A percentile compares a stretch with the other conserved stretches of the same genome.
These are phyloP conservation scores for Tipula unca DNA, from an alignment of 2,888 invertebrate genomes.

Conservation along the genomic window DNA sequence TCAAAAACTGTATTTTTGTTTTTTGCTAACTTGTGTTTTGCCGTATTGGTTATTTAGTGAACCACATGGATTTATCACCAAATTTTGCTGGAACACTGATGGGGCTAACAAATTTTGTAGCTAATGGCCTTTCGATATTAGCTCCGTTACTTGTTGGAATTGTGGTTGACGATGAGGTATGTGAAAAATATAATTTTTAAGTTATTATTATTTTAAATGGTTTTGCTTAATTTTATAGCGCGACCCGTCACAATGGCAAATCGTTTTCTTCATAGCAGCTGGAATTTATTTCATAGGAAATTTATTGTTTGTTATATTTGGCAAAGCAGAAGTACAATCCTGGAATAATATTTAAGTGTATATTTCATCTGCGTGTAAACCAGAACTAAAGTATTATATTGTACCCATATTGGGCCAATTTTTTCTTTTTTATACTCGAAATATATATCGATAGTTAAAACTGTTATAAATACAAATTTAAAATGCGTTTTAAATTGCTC, in stretches of 20 bases:
- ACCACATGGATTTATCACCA: slow-evolving; percentile 55
- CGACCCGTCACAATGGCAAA: slow-evolving; percentile 55
- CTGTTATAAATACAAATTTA: too few relatives aligned
- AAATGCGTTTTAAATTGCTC: too few relatives aligned
- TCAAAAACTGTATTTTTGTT: too few relatives aligned
- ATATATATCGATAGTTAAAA: too few relatives aligned
- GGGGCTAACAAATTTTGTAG: slow-evolving; percentile 54
- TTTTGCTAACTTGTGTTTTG: too few relatives aligned
- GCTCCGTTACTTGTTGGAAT: slow-evolving; percentile 50
- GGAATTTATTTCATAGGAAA: slow-evolving; percentile 56
- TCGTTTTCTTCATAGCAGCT: slow-evolving; percentile 59
- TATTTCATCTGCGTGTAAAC: neutral
- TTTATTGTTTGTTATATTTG: slow-evolving; percentile 55
- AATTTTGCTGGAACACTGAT: slow-evolving; percentile 57
- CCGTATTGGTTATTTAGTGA: slow-evolving; percentile 54
- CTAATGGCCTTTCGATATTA: slow-evolving; percentile 50
- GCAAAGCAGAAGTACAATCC: slow-evolving; percentile 52
- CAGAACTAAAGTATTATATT: neutral
- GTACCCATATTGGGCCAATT: neutral
- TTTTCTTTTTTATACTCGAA: neutral
- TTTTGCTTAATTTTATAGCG: slow-evolving; percentile 26
- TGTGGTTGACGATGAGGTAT: slow-evolving; percentile 41
- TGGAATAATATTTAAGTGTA: slow-evolving; percentile 52
- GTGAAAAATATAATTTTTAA: slow-evolving; percentile 22
- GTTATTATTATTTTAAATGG: neutral